Conservation (phyloP, 2,113 vertebrate genomes). For the Petrocephalus zakoni region DNA sequence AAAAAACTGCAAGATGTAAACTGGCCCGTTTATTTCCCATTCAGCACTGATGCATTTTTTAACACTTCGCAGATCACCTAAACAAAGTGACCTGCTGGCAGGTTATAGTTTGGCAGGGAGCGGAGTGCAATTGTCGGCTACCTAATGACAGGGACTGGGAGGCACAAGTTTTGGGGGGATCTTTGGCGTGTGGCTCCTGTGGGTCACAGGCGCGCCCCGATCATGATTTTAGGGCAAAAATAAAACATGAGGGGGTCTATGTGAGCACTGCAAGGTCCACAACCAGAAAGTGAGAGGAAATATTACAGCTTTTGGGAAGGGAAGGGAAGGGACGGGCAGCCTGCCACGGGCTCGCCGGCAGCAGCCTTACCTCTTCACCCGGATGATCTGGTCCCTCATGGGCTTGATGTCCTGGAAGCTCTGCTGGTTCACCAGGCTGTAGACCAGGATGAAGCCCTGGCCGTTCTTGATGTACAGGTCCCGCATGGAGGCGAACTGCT, state of each 20-base stretch:
- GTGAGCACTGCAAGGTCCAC: neutral
- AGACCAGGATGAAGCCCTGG: slow-evolving; percentile 86
- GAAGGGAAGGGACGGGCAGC: neutral
- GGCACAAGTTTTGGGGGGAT: neutral
- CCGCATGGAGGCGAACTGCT: slow-evolving; percentile 89
- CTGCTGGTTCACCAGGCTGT: slow-evolving; percentile 88
- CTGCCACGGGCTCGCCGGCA: neutral
- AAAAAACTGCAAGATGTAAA: neutral
- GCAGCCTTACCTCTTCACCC: slow-evolving; percentile 75
- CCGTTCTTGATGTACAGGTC: slow-evolving; percentile 88
- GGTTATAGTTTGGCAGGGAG: neutral
- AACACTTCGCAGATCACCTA: neutral
- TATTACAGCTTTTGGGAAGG: neutral
- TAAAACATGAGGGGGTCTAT: neutral
- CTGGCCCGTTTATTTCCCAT: neutral
- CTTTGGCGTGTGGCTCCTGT: neutral
- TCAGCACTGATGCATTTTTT: neutral
- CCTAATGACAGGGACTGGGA: neutral
- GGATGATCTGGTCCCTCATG: slow-evolving; percentile 90
- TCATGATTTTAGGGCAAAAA: neutral
- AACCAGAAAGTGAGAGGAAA: neutral
- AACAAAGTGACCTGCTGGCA: neutral
- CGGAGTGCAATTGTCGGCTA: neutral
- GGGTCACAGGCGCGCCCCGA: neutral
- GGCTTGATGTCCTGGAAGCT: slow-evolving; percentile 89